Evolutionary conservation across 2,888 invertebrate species (phyloP), one percentile per base, ranked within the genome.

Genomic region (Lasius fuliginosus): DNA sequence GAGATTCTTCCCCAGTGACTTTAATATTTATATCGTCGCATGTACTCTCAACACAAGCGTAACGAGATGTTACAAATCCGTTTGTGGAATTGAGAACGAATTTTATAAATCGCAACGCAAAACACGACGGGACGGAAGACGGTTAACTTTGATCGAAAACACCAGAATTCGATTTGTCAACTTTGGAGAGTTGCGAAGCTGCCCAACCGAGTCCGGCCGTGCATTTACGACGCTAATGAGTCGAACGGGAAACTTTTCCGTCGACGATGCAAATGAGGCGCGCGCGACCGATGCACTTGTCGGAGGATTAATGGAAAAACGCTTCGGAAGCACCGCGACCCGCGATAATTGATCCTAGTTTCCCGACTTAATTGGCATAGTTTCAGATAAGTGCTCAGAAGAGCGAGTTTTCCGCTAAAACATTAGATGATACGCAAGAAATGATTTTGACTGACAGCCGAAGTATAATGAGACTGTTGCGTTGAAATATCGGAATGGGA

Each of bases 221-320:
- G 73, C 85, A 86, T 87, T 90, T 88, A 88, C 85, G 86, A 85
- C 85, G 87, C 89, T 92, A 92, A 92, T 91, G 92, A 91, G 88
- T 87, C 87, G 88, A 86, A 85, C 77, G 82, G 73, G 84, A 90
- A 92, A 90, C 90, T 92, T 91, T 91, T 87, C 86, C 87, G 87
- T 88, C 88, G 84, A 79, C 89, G 85, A 91, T 90, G 91, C 87
- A 91, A 92, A 92, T 91, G 89, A 88, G 64, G 71, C 73, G 68
- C 68, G 82, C 85, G 79, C 76, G 82, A 36, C 69, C 81, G 73
- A 73, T 73, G 53, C 58, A 27, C 67, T 62, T 76, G 62, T 67
- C 82, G 77, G 46, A 71, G 82, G 42, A 85, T 79, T 77, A 85
- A 83, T 77, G 73, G 60, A 79, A 85, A 83, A 82, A 81, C 81